A percentile compares a stretch with the other conserved stretches of the same genome.
Conservation (phyloP, 2,113 vertebrate genomes). For the Aegithalos caudatus region DNA sequence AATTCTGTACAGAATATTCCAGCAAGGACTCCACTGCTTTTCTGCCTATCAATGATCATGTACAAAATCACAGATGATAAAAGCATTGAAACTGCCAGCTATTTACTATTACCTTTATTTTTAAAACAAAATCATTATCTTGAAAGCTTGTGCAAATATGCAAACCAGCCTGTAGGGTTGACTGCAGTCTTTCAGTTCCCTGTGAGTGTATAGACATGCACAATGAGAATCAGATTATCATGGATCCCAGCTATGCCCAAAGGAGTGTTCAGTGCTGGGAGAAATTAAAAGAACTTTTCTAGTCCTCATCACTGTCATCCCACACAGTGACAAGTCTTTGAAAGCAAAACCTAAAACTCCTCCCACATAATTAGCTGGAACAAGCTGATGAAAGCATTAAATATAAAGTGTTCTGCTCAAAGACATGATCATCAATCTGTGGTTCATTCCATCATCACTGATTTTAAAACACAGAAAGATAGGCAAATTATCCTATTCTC, state of each 20-base stretch:
- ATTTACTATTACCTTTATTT: not conserved
- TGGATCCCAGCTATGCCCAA: not conserved
- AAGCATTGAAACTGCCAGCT: not conserved
- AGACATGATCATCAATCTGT: conserved; percentile 29
- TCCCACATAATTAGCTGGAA: conserved; percentile 60
- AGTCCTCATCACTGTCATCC: conserved; percentile 30
- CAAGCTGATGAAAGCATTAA: conserved; percentile 59
- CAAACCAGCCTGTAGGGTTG: not conserved
- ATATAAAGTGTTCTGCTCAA: conserved; percentile 44
- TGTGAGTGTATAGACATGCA: not conserved
- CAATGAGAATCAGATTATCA: conserved; percentile 15
- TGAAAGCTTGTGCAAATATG: not conserved
- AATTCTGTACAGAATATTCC: not conserved
- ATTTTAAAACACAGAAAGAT: conserved; percentile 26
- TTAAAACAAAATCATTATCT: not conserved
- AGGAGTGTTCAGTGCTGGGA: conserved; percentile 1
- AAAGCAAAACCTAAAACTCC: conserved; percentile 62
- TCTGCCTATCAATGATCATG: not conserved
- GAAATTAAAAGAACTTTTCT: conserved; percentile 47
- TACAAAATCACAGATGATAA: not conserved
- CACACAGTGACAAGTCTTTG: conserved; percentile 55
- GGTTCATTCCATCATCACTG: not conserved
- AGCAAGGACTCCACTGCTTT: not conserved
- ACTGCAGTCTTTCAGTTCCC: not conserved
- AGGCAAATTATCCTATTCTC: not conserved